These are phyloP conservation scores for Andrena cerasifolii DNA, from an alignment of 1,140 invertebrate species.

Conservation along the genomic window DNA sequence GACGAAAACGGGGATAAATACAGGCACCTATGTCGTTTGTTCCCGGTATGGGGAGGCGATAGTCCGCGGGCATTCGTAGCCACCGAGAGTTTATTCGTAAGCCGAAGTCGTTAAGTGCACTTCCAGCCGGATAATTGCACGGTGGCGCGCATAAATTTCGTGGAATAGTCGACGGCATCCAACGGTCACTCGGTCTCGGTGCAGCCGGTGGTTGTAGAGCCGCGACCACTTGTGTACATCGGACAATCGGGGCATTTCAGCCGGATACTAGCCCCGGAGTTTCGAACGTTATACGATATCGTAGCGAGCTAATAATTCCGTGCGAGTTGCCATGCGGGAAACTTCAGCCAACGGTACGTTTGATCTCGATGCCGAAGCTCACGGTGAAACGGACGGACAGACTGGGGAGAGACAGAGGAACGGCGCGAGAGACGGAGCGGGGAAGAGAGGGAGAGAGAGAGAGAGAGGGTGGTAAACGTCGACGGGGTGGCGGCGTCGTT, in stretches of 20 bases:
- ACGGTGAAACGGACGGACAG: neutral
- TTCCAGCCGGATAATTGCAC: constrained; percentile 65
- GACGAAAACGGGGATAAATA: constrained; percentile 37
- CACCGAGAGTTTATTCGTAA: constrained; percentile 62
- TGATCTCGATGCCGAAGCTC: constrained; percentile 50
- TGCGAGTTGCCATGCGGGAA: constrained; percentile 58
- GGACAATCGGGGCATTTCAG: constrained; percentile 28
- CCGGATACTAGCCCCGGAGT: constrained; percentile 10
- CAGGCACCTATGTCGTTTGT: constrained; percentile 32
- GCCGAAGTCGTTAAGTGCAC: constrained; percentile 67
- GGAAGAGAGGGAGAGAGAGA: neutral
- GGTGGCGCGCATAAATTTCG: constrained; percentile 61
- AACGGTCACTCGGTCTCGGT: constrained; percentile 10
- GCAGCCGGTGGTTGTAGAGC: constrained; percentile 10
- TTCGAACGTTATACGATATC: constrained; percentile 52
- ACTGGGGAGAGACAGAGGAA: too few species aligned
- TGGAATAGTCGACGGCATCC: constrained; percentile 26
- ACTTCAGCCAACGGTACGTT: constrained; percentile 52
- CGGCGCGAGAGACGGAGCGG: neutral
- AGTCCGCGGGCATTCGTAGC: constrained; percentile 34
- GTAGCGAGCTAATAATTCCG: constrained; percentile 55
- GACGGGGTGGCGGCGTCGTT: constrained; percentile 38
- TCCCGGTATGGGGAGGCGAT: constrained; percentile 24
- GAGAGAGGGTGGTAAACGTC: neutral
- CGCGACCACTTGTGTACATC: constrained; percentile 37